Evolutionary conservation across 1,140 invertebrate species (phyloP).

Genomic region (Anagrus nilaparvatae): DNA sequence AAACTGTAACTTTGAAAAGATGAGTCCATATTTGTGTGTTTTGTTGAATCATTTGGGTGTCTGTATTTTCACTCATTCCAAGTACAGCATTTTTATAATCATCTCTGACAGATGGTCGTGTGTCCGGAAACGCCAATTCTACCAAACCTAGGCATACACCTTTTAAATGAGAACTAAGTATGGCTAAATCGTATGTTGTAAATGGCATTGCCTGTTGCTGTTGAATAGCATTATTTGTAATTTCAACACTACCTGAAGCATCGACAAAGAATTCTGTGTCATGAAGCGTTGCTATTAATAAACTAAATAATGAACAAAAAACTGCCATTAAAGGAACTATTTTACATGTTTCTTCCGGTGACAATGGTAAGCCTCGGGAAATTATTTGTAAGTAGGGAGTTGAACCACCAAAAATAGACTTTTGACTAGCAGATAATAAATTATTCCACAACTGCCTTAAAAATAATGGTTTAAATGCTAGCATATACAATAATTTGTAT

Average conservation of each 20-base stretch:
- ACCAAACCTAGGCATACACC: constrained; percentile 82
- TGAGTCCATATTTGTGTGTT: constrained; percentile 47
- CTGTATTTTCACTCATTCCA: constrained; percentile 25
- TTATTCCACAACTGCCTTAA: constrained; percentile 69
- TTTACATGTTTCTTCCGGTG: constrained; percentile 54
- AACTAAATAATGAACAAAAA: constrained; percentile 76
- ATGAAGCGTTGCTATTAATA: constrained; percentile 75
- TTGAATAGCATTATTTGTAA: constrained; percentile 1
- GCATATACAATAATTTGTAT: constrained; percentile 73
- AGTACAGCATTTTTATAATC: constrained; percentile 38
- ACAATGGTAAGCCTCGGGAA: constrained; percentile 55
- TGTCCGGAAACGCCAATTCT: constrained; percentile 82
- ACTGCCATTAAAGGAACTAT: constrained; percentile 71
- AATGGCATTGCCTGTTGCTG: constrained; percentile 50
- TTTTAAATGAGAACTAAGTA: constrained; percentile 58
- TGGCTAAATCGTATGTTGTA: constrained; percentile 49
- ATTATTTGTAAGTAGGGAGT: constrained; percentile 61
- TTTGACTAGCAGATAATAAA: constrained; percentile 42
- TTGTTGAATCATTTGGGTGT: constrained; percentile 31
- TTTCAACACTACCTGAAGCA: constrained; percentile 10
- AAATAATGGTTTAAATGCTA: constrained; percentile 76
- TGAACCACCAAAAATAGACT: constrained; percentile 53
- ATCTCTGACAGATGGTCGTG: constrained; percentile 47
- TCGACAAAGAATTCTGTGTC: constrained; percentile 73
- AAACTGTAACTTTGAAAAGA: constrained; percentile 44